Conservation (phyloP, 2,888 invertebrate genomes). For the Scotopteryx bipunctaria region DNA sequence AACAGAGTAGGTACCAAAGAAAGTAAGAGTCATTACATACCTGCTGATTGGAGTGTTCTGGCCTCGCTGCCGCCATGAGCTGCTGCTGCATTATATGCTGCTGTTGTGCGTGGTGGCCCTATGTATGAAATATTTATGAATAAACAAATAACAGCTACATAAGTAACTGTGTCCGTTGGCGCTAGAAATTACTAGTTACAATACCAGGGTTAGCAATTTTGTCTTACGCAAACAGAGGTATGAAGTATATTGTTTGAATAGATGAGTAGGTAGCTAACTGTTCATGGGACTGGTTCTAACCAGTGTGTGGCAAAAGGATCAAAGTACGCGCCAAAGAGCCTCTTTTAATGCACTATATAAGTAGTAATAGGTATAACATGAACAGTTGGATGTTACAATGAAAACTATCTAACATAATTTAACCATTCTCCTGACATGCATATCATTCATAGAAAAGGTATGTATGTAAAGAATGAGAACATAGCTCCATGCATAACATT, state of each 20-base stretch:
- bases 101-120: conserved; percentile 79
- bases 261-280: too few species aligned
- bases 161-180: too few species aligned
- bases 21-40: conserved; percentile 45
- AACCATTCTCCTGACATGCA: conserved; percentile 9
- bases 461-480: neutral
- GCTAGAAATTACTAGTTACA: too few species aligned
- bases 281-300: too few species aligned
- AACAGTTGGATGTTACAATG: neutral
- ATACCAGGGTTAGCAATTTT: too few species aligned
- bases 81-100: conserved; percentile 82
- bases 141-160: neutral
- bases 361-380: neutral
- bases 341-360: neutral
- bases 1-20: too few species aligned
- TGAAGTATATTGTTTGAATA: too few species aligned
- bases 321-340: too few species aligned
- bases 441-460: conserved; percentile 1
- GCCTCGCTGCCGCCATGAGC: conserved; percentile 62
- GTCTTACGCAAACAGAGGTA: too few species aligned
- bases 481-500: neutral
- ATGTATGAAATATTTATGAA: conserved; percentile 31
- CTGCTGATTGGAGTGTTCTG: conserved; percentile 76
- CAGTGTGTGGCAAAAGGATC: too few species aligned
- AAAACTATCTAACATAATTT: neutral